Percentiles rank a stretch among this genome's conserved stretches.
These are phyloP conservation scores for Siniperca obscura DNA, from an alignment of 2,797 vertebrate genomes.

Conservation along the genomic window DNA sequence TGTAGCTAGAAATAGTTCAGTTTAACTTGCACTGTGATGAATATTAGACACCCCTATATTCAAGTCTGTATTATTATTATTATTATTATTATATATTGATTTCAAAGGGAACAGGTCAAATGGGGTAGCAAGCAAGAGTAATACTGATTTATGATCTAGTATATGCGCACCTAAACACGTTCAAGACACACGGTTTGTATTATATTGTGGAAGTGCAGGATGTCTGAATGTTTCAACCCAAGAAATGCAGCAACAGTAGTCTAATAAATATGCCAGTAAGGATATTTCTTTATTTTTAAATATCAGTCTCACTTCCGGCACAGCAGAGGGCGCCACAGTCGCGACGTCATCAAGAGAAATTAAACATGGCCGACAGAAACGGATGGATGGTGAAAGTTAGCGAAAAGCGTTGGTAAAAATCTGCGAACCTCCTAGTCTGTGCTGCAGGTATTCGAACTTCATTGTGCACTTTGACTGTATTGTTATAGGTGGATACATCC, in stretches of 20 bases:
- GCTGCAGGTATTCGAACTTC: not conserved
- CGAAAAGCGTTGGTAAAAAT: constrained; percentile 22
- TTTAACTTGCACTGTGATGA: not conserved
- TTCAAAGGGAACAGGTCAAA: not conserved
- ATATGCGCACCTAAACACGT: not conserved
- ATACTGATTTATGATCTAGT: not conserved
- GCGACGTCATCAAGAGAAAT: constrained; percentile 35
- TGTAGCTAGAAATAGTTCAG: not conserved
- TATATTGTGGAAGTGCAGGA: not conserved
- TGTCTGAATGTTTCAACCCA: too few relatives aligned
- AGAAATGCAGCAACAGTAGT: not conserved
- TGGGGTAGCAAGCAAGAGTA: not conserved
- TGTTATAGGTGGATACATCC: accelerated
- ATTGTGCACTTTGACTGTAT: accelerated
- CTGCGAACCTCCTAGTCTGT: not conserved
- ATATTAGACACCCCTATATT: not conserved
- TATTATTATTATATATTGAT: not conserved
- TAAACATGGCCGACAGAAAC: constrained; percentile 79
- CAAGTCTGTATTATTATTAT: too few relatives aligned
- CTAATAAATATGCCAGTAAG: not conserved
- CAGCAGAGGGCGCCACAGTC: constrained; percentile 52
- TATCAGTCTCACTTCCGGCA: constrained; percentile 25
- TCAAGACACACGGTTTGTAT: not conserved
- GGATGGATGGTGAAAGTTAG: constrained; percentile 59
- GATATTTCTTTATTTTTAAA: not conserved